Evolutionary conservation across 2,113 vertebrate genomes (phyloP).

Genomic region (Ammodytes dubius): DNA sequence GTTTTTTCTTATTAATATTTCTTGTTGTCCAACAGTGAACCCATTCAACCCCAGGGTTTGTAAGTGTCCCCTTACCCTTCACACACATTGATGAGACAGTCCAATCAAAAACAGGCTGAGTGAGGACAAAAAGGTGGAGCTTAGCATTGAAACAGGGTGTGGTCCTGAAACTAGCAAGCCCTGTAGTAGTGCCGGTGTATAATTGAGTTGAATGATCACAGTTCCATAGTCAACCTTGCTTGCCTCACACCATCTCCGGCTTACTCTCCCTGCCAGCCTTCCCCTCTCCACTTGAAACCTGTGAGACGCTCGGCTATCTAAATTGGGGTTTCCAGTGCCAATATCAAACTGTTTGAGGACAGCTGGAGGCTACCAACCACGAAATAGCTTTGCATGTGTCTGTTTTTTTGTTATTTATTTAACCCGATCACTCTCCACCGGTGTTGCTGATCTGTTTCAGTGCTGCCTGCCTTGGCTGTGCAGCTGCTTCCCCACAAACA

Average conservation of each 20-base stretch:
- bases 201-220: slow-evolving; percentile 66
- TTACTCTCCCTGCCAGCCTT: background rate
- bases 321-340: slow-evolving; percentile 9
- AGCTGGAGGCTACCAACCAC: slow-evolving; percentile 29
- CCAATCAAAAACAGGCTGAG: slow-evolving; percentile 72
- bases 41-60: slow-evolving; percentile 25
- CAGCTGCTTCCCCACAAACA: slow-evolving; percentile 31
- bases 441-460: slow-evolving; percentile 36
- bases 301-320: slow-evolving; percentile 10
- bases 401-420: slow-evolving; percentile 1
- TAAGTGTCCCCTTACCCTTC: slow-evolving; percentile 51
- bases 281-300: background rate
- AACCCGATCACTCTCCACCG: slow-evolving; percentile 26
- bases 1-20: background rate
- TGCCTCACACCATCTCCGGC: slow-evolving; percentile 19
- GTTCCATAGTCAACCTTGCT: slow-evolving; percentile 46
- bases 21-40: slow-evolving; percentile 35
- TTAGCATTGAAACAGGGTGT: slow-evolving; percentile 80
- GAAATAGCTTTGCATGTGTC: slow-evolving; percentile 16
- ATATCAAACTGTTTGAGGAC: slow-evolving; percentile 16
- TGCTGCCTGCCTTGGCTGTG: slow-evolving; percentile 38
- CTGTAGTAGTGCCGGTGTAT: slow-evolving; percentile 74
- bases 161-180: slow-evolving; percentile 77
- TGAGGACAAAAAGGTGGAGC: slow-evolving; percentile 69
- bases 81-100: slow-evolving; percentile 53